Base-by-base conservation (phyloP, 2,797 vertebrate species). In the Champsocephalus esox region DNA sequence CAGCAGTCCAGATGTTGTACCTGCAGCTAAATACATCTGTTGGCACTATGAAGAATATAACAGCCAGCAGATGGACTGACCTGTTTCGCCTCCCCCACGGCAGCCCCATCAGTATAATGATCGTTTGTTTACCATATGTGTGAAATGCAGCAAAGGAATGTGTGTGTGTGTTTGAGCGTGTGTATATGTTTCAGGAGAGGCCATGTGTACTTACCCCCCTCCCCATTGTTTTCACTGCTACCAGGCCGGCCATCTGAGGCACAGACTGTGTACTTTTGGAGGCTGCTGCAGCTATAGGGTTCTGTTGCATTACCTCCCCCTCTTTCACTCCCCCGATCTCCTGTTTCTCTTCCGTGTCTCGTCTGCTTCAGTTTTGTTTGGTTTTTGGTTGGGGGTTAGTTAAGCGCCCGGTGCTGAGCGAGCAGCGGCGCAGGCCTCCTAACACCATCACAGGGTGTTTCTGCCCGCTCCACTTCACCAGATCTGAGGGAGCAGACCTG, bases 371-470 rank as follows among this genome's bases (percentile, higher is more conserved):
- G 83, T 89, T 91, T 87, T 90, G 82, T 91, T 92, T 86, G 60
- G 79, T 41, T 87, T 88, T 87, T 59, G 55, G 70, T 65, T 68
- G 58, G 70, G 59, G 71, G 66, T 70, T 73, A 73, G 74, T 71
- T 62, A 60, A 70, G 79, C 49, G 70, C 80, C 79, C 44, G 77
- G 79, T 75, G 80, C 79, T 86, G 87, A 76, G 67, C 51, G 45
- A 75, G 86, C 84, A 77, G 78, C 28, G 9, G 79, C 13, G 32
- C 82, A 78, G 85, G 79, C 81, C 85, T 84, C 82, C 87, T 89
- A 89, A 93, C 92, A 90, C 92, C 87, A 92, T 94, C 92, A 83
- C 83, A 88, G 87, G 89, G 86, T 80, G 87, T 89, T 89, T 92
- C 12, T 57, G 81, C 70, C 85, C 83, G 91, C 91, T 94, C 84